Evolutionary conservation across 2,113 vertebrate species (phyloP), one percentile per base, ranked within the genome.

Genomic region (Pluvianellus socialis): DNA sequence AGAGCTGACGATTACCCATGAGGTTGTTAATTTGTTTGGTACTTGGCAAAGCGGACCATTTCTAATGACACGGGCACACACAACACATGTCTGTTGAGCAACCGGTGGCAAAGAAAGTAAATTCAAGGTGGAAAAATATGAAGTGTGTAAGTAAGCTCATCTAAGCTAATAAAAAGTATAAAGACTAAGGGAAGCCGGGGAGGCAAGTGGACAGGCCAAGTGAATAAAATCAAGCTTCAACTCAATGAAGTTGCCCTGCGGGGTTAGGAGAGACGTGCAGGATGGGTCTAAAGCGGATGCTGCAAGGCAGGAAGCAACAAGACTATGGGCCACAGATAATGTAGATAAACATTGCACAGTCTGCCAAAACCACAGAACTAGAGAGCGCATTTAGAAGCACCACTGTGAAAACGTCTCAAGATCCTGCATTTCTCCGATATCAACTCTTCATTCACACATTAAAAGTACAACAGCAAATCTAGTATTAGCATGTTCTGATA

Each of bases 221-320:
- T 15, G 28, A 72, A 83, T 66, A 42, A 91, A 83, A 65, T 44
- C 58, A 76, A 76, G 32, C 14, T 62, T 56, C 7, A 2, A 38
- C 10, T 72, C 50, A 70, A n/a, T n/a, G n/a, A n/a, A n/a, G 9
- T 22, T 56, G 45, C 38, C 55, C 42, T 26, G 14, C 4, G 0
- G 19, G 4, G 10, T 74, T 68, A 49, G 17, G n/a, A 79, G 42
- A 61, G 7, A 40, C 1, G 4, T 1, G 1, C 5, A 47, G 56
- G 11, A 47, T 0, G 0, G 23, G 8, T 30, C 14, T 28, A 18
- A 38, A 75, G 32, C 0, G 0, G 11, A 21, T 4, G 12, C 30
- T 35, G 33, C 0, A 2, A 26, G 24, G n/a, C 3, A 2, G 53
- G 76, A 84, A 76, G 19, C 24, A 70, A 10, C 32, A 40, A 13